phyloP scores from a whole-genome alignment of 1,140 invertebrate genomes.

The Bombus terrestris region DNA sequence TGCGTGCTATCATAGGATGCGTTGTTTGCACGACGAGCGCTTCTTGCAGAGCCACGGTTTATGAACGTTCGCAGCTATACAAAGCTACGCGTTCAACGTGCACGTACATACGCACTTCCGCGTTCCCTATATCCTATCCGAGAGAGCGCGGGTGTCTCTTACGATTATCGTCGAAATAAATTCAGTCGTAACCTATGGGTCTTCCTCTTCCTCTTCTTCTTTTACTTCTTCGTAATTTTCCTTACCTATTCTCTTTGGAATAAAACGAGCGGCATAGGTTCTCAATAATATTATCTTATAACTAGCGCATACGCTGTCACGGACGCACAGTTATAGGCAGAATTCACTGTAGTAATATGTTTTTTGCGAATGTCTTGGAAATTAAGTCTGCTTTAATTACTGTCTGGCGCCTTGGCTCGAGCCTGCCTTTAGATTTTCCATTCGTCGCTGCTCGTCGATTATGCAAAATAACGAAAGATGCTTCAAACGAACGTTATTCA shows the following conservation, averaged over 20 bases:
- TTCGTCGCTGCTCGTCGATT: too few relatives aligned
- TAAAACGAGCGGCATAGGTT: constrained; percentile 1
- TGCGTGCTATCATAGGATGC: constrained; percentile 36
- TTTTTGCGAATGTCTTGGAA: too few relatives aligned
- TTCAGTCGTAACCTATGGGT: constrained; percentile 37
- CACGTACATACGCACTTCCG: constrained; percentile 42
- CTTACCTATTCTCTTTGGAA: constrained; percentile 13
- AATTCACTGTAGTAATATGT: too few relatives aligned
- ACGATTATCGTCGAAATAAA: constrained; percentile 46
- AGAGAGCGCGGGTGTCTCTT: constrained; percentile 41
- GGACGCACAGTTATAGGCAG: too few relatives aligned
- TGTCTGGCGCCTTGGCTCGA: too few relatives aligned
- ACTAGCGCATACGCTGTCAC: too few relatives aligned
- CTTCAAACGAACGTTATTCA: too few relatives aligned
- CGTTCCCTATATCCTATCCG: constrained; percentile 36
- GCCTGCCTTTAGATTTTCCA: too few relatives aligned
- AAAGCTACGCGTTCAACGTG: constrained; percentile 49
- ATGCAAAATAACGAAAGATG: too few relatives aligned
- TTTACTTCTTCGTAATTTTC: background rate
- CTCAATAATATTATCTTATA: too few relatives aligned
- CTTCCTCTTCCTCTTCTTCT: constrained; percentile 3
- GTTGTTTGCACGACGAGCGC: constrained; percentile 45
- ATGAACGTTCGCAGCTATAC: constrained; percentile 43
- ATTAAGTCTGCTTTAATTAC: too few relatives aligned
- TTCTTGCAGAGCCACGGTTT: constrained; percentile 36